Base-by-base conservation (phyloP, 1,140 invertebrate species). In the Hylyphantes graminicola region DNA sequence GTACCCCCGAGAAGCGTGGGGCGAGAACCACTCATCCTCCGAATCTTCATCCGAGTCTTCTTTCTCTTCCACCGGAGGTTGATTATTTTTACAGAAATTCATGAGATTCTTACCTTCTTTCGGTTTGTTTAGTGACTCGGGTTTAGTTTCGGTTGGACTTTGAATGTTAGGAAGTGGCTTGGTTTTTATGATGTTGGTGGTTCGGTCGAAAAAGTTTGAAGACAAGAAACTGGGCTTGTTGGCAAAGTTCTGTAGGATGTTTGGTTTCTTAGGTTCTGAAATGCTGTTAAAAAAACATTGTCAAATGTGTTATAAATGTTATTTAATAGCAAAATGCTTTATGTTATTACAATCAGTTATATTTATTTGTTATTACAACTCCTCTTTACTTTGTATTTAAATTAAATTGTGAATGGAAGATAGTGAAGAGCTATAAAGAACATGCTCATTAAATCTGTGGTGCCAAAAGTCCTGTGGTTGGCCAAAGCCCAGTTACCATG, bases 31-130 rank as follows among this genome's bases (percentile, higher is more conserved):
- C 8, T 70, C 68, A 57, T 74, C 72, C 8, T 74, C 72, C 11
- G 70, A 82, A 6, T 75, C 72, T 55, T 83, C 80, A 19, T 83
- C 70, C 11, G 61, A 63, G 13, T 83, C 80, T 4, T 78, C 61
- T 53, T 78, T 63, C 5, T 65, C 63, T 17, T 74, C 67, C 54
- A 12, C 74, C 15, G 53, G 10, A 15, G 77, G 77, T 5, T 48
- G 59, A 12, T 73, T 67, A 53, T 65, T 75, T 72, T 64, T 74
- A 54, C 73, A 54, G 6, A 5, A 10, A 48, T 11, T 74, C 11
- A 83, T 11, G 0, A 83, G 48, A 48, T 83, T 83, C 15, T 65
- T 75, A 48, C 75, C 68, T 57, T 75, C 59, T 63, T 51, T 74
- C 12, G 21, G 11, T 75, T 74, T 74, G 12, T 53, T 67, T 50